phyloP scores from a whole-genome alignment of 37 sponge, comb jelly and placozoan genomes.

The Hexactinellida sp. region DNA sequence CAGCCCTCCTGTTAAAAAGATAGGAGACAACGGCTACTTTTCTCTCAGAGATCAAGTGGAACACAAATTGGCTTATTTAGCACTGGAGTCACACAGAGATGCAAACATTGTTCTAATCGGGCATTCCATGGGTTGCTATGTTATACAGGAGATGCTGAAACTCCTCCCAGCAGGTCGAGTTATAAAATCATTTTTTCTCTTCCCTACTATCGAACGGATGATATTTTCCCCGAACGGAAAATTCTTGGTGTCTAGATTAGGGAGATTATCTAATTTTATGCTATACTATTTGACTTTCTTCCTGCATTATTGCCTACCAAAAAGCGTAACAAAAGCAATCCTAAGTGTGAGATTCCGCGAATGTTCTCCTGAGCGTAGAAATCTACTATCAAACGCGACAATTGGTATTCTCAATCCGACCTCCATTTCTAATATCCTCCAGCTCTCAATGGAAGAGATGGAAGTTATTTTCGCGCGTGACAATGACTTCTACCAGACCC shows the following conservation, averaged over 20 bases:
- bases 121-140: constrained; percentile 70
- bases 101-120: constrained; percentile 42
- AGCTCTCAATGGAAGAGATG: constrained; percentile 48
- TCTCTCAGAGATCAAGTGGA: constrained; percentile 44
- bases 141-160: constrained; percentile 45
- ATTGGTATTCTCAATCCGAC: constrained; percentile 24
- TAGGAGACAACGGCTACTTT: constrained; percentile 26
- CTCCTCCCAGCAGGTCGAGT: constrained; percentile 23
- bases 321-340: not conserved
- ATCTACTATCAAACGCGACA: constrained; percentile 18
- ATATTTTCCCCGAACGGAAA: constrained; percentile 28
- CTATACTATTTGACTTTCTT: not conserved
- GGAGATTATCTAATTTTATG: constrained; percentile 19
- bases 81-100: not conserved
- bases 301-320: not conserved
- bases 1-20: constrained; percentile 26
- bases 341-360: not conserved
- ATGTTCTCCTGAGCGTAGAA: constrained; percentile 21
- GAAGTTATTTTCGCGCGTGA: constrained; percentile 27
- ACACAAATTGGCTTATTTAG: constrained; percentile 63
- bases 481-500: not conserved
- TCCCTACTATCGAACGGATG: constrained; percentile 62
- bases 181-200: constrained; percentile 35
- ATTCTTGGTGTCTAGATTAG: constrained; percentile 17
- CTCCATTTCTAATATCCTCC: constrained; percentile 32